A percentile compares a stretch with the other conserved stretches of the same genome.
These are phyloP conservation scores for Bursaphelenchus mucronatus DNA, from an alignment of 1,140 invertebrate genomes.

Conservation along the genomic window DNA sequence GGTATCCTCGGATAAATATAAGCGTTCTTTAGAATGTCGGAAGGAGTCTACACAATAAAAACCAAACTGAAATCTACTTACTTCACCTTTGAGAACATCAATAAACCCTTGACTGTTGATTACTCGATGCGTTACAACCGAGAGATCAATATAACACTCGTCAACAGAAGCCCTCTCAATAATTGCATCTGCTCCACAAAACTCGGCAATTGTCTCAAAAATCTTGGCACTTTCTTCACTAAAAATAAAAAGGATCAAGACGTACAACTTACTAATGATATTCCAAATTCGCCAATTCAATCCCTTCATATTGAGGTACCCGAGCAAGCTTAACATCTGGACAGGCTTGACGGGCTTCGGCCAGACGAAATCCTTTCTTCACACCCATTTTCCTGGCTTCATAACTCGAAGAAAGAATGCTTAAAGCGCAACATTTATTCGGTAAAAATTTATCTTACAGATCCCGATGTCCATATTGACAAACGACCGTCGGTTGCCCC, in stretches of 20 bases:
- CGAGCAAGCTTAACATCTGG: background rate
- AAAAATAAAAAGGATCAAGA: background rate
- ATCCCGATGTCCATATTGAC: background rate
- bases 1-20: background rate
- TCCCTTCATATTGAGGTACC: background rate
- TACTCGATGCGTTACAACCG: background rate
- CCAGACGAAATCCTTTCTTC: background rate
- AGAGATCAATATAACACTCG: conserved; percentile 6
- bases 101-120: background rate
- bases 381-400: conserved; percentile 5
- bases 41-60: background rate
- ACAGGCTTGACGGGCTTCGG: background rate
- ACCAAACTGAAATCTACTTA: background rate
- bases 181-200: background rate
- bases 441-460: background rate
- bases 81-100: background rate
- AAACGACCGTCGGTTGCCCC: conserved; percentile 7
- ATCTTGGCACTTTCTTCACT: conserved; percentile 3
- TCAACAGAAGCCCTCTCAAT: conserved; percentile 13
- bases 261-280: background rate
- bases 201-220: background rate
- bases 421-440: background rate
- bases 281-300: background rate
- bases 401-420: conserved; percentile 7
- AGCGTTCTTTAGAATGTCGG: background rate